Conservation (phyloP, 2,797 vertebrate species). For the Choloepus didactylus region DNA sequence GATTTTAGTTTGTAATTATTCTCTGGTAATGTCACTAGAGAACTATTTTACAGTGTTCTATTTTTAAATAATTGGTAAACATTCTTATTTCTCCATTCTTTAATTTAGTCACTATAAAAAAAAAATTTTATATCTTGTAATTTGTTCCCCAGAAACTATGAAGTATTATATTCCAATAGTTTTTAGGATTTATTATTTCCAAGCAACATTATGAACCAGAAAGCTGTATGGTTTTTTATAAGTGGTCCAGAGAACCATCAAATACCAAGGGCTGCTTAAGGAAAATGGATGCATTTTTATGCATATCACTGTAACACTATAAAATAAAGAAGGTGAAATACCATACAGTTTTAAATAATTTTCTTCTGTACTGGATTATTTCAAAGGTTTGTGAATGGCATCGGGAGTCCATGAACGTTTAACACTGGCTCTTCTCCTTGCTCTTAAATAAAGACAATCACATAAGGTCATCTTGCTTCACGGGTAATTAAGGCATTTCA, state of each 20-base stretch:
- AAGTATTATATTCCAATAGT: accelerated
- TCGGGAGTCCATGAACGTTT: neutral
- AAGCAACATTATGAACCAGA: neutral
- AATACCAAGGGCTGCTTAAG: accelerated
- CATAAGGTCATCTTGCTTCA: neutral
- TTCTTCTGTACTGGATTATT: neutral
- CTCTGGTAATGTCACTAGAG: neutral
- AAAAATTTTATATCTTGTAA: neutral
- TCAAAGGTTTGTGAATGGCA: neutral
- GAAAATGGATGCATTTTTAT: accelerated
- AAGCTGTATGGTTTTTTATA: neutral
- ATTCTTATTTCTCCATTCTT: neutral
- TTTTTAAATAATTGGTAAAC: neutral
- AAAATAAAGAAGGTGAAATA: neutral
- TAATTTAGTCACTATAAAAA: neutral
- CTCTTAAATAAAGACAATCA: neutral
- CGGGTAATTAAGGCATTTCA: constrained; percentile 70
- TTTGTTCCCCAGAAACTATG: neutral
- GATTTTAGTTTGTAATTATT: too few species aligned
- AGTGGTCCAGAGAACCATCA: neutral
- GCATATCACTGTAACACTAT: accelerated
- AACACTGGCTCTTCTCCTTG: accelerated
- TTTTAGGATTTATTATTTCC: neutral
- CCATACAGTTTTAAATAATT: neutral
- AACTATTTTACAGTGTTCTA: neutral